These are phyloP conservation scores for Taenioides sp. DNA, from an alignment of 2,797 vertebrate species.

Conservation along the genomic window DNA sequence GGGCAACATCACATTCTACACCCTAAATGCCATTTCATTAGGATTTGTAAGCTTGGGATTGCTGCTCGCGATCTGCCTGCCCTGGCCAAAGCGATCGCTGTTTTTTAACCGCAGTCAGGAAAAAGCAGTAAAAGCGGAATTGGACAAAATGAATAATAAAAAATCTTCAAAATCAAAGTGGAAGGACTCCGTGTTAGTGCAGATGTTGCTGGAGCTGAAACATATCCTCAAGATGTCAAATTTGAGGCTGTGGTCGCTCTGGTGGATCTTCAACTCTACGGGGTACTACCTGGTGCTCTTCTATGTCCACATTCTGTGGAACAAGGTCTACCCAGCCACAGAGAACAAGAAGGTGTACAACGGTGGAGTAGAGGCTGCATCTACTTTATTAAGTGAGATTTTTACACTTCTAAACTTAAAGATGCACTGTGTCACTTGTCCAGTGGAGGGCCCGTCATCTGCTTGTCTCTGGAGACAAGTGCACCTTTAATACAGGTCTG, in stretches of 20 bases:
- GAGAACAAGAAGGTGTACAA: constrained; percentile 83
- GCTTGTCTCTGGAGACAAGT: too few relatives aligned
- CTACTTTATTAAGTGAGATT: constrained; percentile 85
- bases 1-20: constrained; percentile 63
- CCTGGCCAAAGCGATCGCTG: constrained; percentile 86
- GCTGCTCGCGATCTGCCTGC: constrained; percentile 82
- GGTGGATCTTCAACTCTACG: constrained; percentile 94
- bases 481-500: background rate
- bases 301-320: constrained; percentile 94
- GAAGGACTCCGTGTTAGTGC: constrained; percentile 66
- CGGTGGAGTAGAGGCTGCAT: constrained; percentile 88
- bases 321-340: constrained; percentile 52
- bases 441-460: too few relatives aligned
- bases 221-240: constrained; percentile 67
- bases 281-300: constrained; percentile 95
- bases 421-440: too few relatives aligned
- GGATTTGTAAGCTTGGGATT: constrained; percentile 85
- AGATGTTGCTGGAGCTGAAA: constrained; percentile 84
- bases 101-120: constrained; percentile 84
- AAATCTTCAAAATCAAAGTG: constrained; percentile 44
- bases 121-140: constrained; percentile 61
- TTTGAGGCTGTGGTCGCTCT: constrained; percentile 91
- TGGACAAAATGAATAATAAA: constrained; percentile 69
- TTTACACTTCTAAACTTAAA: background rate
- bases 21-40: constrained; percentile 81